Evolutionary conservation across 1,140 invertebrate species (phyloP).

Genomic region (Polypedilum pembai): DNA sequence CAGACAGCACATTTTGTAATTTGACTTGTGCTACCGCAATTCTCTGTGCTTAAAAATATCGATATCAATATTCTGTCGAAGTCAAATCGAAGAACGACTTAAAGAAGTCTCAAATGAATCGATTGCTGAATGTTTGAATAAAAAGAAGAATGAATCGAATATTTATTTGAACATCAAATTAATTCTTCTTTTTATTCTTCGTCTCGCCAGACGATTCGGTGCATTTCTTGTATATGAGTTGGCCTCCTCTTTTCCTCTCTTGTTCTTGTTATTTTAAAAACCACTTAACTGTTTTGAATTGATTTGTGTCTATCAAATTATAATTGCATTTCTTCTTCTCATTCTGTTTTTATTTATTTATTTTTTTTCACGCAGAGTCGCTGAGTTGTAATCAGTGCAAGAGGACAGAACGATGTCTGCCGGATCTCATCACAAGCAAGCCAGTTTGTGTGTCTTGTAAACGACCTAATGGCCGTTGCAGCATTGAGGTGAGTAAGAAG

Average conservation of each 20-base stretch:
- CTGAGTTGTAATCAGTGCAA: conserved; percentile 49
- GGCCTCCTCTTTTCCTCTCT: neutral
- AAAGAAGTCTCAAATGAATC: neutral
- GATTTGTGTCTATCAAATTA: conserved; percentile 10
- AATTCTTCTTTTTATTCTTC: conserved; percentile 5
- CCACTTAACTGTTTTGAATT: neutral
- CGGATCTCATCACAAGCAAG: conserved; percentile 57
- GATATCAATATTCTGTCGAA: neutral
- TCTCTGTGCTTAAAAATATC: neutral
- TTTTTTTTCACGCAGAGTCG: neutral
- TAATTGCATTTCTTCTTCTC: neutral
- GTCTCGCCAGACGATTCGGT: neutral
- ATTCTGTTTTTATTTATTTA: neutral
- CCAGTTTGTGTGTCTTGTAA: conserved; percentile 73
- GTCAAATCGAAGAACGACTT: neutral
- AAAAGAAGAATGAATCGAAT: conserved; percentile 1
- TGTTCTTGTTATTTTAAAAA: neutral
- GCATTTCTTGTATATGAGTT: neutral
- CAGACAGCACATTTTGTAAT: conserved; percentile 8
- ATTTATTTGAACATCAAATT: conserved; percentile 11
- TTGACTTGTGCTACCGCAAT: neutral
- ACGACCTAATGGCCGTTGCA: conserved; percentile 1
- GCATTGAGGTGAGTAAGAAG: neutral
- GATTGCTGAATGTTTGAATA: neutral
- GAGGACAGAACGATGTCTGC: conserved; percentile 65